Conservation (phyloP, 1,140 invertebrate genomes). For the Idris sp. region DNA sequence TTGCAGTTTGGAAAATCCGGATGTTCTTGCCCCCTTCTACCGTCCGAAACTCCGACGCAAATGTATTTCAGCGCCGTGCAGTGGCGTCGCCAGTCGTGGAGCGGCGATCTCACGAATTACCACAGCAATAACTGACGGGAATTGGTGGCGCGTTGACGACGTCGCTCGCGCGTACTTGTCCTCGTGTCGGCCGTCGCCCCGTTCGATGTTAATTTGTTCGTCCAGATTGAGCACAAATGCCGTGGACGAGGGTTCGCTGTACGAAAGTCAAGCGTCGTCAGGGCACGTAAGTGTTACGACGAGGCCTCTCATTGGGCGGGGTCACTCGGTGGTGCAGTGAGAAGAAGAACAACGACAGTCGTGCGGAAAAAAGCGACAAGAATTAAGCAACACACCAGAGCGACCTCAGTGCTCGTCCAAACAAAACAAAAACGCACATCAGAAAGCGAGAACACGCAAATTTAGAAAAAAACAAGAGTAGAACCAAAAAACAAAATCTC, state of each 20-base stretch:
- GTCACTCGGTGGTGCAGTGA: slow-evolving; percentile 56
- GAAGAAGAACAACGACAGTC: too few species aligned
- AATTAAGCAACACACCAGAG: slow-evolving; percentile 43
- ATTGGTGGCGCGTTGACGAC: slow-evolving; percentile 45
- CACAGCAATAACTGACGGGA: slow-evolving; percentile 33
- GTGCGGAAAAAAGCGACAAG: too few species aligned
- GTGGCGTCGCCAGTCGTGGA: slow-evolving; percentile 24
- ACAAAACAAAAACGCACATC: slow-evolving; percentile 49
- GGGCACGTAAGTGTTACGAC: slow-evolving; percentile 53
- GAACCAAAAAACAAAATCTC: too few species aligned
- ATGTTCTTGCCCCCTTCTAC: too few species aligned
- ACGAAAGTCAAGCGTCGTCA: slow-evolving; percentile 47
- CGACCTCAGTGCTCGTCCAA: slow-evolving; percentile 51
- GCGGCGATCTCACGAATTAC: slow-evolving; percentile 24
- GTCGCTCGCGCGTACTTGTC: slow-evolving; percentile 35
- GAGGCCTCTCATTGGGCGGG: slow-evolving; percentile 48
- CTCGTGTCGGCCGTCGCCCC: slow-evolving; percentile 22
- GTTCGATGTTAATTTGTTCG: slow-evolving; percentile 49
- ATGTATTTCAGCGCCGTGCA: slow-evolving; percentile 2
- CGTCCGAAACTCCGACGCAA: slow-evolving; percentile 23
- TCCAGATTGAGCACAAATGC: slow-evolving; percentile 40
- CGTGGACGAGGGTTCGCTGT: slow-evolving; percentile 37
- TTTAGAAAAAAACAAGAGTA: too few species aligned
- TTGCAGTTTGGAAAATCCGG: too few species aligned
- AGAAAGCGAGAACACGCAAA: slow-evolving; percentile 33